Base-by-base conservation (phyloP, 1,140 invertebrate genomes). In the Drosophila mayri region DNA sequence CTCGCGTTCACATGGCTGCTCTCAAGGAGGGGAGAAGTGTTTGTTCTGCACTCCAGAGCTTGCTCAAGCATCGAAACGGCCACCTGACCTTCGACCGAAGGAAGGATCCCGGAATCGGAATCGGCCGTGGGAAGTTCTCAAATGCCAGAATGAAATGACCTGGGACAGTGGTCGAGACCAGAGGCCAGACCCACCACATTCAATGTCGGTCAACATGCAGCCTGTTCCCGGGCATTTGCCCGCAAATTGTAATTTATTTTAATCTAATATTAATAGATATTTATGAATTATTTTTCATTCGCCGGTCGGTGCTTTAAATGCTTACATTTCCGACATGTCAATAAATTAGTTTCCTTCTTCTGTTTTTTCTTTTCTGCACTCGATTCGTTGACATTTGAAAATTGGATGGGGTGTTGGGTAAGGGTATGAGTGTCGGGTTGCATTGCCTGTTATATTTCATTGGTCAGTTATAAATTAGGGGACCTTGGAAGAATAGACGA, bases 241-340 rank as follows among this genome's bases (percentile, higher is more conserved):
- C 68, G 63, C 60, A 62, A 79, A 76, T 66, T 80, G 74, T 83
- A 83, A 83, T 88, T 87, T 87, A 87, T 88, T 88, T 87, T 76
- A 79, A 83, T 88, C 64, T 67, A 18, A 76, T 70, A 83, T 87
- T 83, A 87, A 87, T 87, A 83, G 83, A 87, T 87, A 87, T 87
- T 88, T 88, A 87, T 87, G 84, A 61, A 73, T 83, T 87, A 67
- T 82, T 87, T 83, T 59, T 41, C 74, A 82, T 73, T 81, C 60
- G 41, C 54, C 63, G 47, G 57, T 54, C 67, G 40, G 32, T 59
- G 43, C 70, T 49, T 75, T 79, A 72, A 79, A 79, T 65, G 75
- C 64, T 55, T 60, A 76, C 46, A 60, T 66, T 76, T 72, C 57
- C 79, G 66, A 68, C 79, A 81, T 81, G 72, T 79, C 79, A 82